phyloP scores from a whole-genome alignment of 1,140 invertebrate species.

The Drosophila kikkawai region DNA sequence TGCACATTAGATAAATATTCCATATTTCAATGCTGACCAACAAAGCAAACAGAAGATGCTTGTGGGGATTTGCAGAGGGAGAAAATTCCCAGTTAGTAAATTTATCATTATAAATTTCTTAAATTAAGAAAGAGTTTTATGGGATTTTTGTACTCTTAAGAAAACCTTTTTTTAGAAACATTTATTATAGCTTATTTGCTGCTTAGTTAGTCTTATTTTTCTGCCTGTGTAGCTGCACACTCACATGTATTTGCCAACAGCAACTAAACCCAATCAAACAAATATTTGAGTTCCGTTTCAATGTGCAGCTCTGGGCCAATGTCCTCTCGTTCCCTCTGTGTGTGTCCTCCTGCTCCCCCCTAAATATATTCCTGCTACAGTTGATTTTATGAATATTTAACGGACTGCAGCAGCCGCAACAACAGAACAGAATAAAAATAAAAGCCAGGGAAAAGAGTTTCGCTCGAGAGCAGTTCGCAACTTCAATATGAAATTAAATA shows the following conservation, averaged over 20 bases:
- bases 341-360: not conserved
- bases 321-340: constrained; percentile 1
- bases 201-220: not conserved
- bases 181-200: not conserved
- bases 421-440: constrained; percentile 20
- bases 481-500: constrained; percentile 66
- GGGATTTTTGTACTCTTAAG: no score
- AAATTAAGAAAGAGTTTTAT: no score
- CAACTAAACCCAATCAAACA: constrained; percentile 68
- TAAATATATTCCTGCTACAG: constrained; percentile 26
- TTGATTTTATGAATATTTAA: constrained; percentile 62
- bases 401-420: constrained; percentile 47
- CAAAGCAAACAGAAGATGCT: constrained; percentile 48
- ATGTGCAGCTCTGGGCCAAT: constrained; percentile 58
- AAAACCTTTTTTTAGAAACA: fast-evolving
- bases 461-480: constrained; percentile 9
- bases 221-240: constrained; percentile 2
- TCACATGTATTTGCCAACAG: constrained; percentile 52
- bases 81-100: not conserved
- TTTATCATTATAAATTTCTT: not conserved
- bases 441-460: constrained; percentile 5
- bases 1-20: constrained; percentile 71
- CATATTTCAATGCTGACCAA: constrained; percentile 59
- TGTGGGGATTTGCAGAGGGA: constrained; percentile 18
- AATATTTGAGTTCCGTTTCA: constrained; percentile 75